These are phyloP conservation scores for Hephaestus fuliginosus DNA, from an alignment of 2,797 vertebrate genomes.

Conservation along the genomic window DNA sequence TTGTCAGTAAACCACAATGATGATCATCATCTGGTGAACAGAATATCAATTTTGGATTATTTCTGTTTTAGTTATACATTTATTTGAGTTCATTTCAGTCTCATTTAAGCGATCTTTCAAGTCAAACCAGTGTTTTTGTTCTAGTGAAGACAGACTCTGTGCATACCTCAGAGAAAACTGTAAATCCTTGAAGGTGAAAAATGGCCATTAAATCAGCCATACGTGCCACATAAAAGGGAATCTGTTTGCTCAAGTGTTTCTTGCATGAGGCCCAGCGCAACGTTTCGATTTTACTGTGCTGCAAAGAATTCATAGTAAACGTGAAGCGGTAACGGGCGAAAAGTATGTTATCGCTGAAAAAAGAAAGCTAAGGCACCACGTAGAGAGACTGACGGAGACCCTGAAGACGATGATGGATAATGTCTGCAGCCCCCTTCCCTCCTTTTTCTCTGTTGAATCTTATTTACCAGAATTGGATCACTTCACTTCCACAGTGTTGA, in stretches of 20 bases:
- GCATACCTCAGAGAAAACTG: neutral
- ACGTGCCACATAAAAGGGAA: neutral
- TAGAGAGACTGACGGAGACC: constrained; percentile 3
- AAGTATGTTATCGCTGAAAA: neutral
- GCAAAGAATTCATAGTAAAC: neutral
- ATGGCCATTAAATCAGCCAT: neutral
- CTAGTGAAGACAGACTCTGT: neutral
- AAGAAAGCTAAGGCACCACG: neutral
- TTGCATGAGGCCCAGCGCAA: neutral
- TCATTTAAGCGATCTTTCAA: neutral
- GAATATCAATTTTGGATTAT: neutral
- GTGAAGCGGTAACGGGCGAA: neutral
- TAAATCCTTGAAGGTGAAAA: neutral
- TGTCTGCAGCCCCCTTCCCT: neutral
- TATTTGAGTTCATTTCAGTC: neutral
- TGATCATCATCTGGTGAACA: too few species aligned
- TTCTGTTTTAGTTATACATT: neutral
- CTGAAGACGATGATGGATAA: constrained; percentile 6
- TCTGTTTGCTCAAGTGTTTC: neutral
- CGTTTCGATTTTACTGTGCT: neutral
- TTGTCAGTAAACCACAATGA: too few species aligned
- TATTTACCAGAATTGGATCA: constrained; percentile 44
- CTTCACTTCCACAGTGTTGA: constrained; percentile 27
- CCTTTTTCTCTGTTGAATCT: constrained; percentile 20
- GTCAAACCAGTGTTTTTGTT: neutral